A percentile compares a stretch with the other conserved stretches of the same genome.
Conservation (phyloP, 2,888 invertebrate species). For the Caenorhabditis afra region DNA sequence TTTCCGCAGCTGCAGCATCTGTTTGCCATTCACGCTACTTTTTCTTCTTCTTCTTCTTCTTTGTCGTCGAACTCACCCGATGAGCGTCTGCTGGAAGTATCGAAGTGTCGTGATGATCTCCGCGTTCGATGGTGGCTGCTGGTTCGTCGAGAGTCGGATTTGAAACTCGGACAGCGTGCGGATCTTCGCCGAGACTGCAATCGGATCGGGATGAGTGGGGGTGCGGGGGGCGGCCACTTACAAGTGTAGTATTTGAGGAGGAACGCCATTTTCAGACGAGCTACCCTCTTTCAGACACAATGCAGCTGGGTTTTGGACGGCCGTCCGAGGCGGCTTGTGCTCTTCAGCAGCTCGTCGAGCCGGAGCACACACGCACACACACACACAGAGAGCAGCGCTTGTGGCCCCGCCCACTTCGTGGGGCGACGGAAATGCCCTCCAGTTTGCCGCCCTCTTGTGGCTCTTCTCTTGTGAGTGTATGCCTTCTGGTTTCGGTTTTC, state of each 20-base stretch:
- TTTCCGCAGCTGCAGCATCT: slow-evolving; percentile 6
- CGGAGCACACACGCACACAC: not conserved
- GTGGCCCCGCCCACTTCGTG: slow-evolving; percentile 28
- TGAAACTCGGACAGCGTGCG: slow-evolving; percentile 97
- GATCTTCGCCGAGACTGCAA: slow-evolving; percentile 96
- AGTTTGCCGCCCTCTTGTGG: slow-evolving; percentile 38
- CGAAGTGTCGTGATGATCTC: slow-evolving; percentile 98
- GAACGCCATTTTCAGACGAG: slow-evolving; percentile 72
- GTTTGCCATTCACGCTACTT: slow-evolving; percentile 5
- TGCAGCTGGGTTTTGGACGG: slow-evolving; percentile 9
- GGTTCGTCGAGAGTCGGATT: slow-evolving; percentile 87
- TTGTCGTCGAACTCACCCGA: slow-evolving; percentile 86
- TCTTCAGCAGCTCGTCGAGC: slow-evolving; percentile 6
- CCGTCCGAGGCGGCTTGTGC: slow-evolving; percentile 18
- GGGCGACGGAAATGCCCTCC: slow-evolving; percentile 58
- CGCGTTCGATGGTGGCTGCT: slow-evolving; percentile 88
- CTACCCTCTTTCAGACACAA: slow-evolving; percentile 17
- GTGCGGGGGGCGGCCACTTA: slow-evolving; percentile 47
- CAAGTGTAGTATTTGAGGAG: slow-evolving; percentile 80
- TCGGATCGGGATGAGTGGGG: not conserved
- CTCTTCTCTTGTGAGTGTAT: slow-evolving; percentile 15
- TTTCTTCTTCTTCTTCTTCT: not conserved
- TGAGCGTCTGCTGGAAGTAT: slow-evolving; percentile 95
- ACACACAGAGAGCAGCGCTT: too few species aligned
- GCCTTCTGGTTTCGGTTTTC: slow-evolving; percentile 55